These are phyloP conservation scores for Neotoxoptera formosana DNA, from an alignment of 1,140 invertebrate genomes.

Conservation along the genomic window DNA sequence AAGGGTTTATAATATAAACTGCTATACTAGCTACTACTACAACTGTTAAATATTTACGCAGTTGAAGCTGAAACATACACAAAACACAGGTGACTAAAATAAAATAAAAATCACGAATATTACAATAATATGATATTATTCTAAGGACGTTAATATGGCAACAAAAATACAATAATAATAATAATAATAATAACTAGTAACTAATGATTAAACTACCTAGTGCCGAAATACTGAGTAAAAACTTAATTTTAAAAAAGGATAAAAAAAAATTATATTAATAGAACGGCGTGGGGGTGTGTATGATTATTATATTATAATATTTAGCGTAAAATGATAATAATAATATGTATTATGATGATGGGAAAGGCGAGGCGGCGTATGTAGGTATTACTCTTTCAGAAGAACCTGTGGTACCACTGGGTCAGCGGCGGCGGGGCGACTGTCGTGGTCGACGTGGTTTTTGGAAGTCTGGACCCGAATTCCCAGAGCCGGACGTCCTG, in stretches of 20 bases:
- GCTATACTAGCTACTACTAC: not conserved
- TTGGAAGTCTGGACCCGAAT: conserved; percentile 41
- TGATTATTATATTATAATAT: not conserved
- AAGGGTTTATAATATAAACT: not conserved
- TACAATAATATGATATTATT: conserved; percentile 1
- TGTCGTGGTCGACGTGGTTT: not conserved
- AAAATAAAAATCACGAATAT: conserved; percentile 26
- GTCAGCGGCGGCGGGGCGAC: not conserved
- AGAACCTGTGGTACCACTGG: conserved; percentile 29
- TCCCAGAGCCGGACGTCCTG: conserved; percentile 30
- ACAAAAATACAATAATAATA: conserved; percentile 46
- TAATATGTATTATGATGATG: not conserved
- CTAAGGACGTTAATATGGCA: conserved; percentile 42
- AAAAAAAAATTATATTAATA: conserved; percentile 9
- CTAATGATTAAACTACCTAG: conserved; percentile 32
- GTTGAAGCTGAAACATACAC: conserved; percentile 19
- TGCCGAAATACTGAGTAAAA: conserved; percentile 46
- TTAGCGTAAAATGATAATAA: conserved; percentile 12
- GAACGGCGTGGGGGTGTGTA: not conserved
- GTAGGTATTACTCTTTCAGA: not conserved
- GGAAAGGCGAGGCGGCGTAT: not conserved
- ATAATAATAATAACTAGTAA: not conserved
- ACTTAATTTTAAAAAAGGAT: conserved; percentile 13
- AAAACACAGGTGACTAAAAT: conserved; percentile 33
- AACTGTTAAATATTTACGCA: not conserved